Evolutionary conservation across 2,113 vertebrate species (phyloP).

Genomic region (Sarotherodon lohbergeri): DNA sequence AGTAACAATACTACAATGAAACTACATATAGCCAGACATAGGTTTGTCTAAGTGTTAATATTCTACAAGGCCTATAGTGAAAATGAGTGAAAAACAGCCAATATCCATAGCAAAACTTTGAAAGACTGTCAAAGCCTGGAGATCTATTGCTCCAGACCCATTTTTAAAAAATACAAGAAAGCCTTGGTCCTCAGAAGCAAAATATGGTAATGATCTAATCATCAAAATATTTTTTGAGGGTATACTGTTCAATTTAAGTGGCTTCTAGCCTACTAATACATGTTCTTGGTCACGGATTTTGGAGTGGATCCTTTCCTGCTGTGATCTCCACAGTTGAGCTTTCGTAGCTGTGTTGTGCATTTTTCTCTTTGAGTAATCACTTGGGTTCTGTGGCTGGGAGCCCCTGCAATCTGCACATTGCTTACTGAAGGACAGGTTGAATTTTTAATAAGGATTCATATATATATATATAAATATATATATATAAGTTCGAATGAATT

Average conservation of each 20-base stretch:
- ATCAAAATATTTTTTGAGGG: neutral
- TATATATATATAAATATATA: neutral
- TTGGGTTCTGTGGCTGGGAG: neutral
- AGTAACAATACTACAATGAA: neutral
- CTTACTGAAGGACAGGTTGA: neutral
- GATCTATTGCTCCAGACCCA: neutral
- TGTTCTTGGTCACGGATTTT: neutral
- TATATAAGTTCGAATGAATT: neutral
- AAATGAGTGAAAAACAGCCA: neutral
- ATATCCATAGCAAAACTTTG: neutral
- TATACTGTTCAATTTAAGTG: neutral
- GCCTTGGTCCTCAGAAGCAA: neutral
- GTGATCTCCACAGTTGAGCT: neutral
- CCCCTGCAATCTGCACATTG: neutral
- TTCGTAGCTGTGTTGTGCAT: neutral
- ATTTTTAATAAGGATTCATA: neutral
- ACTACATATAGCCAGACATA: neutral
- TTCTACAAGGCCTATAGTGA: neutral
- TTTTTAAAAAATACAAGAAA: neutral
- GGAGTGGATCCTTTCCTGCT: neutral
- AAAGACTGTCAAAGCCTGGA: neutral
- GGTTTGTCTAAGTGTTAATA: neutral
- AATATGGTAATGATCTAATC: neutral
- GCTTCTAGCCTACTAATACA: neutral
- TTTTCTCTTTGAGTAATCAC: neutral